Evolutionary conservation across 1,140 invertebrate species (phyloP).

Genomic region (Adoxophyes honmai): DNA sequence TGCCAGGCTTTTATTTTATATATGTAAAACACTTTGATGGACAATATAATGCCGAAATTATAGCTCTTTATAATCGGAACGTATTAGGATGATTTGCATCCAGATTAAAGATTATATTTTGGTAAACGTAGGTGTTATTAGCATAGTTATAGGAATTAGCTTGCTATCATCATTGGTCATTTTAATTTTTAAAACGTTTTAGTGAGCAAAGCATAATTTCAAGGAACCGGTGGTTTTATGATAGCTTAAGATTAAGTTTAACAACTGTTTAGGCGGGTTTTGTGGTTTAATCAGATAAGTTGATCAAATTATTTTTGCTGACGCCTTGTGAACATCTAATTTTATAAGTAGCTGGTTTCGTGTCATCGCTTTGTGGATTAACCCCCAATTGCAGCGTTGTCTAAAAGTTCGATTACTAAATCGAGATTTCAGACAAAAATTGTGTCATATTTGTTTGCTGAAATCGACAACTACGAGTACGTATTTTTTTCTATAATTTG

Average conservation of each 20-base stretch:
- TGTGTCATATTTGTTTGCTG: too few species aligned
- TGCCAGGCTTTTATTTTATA: constrained; percentile 64
- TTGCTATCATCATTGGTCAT: constrained; percentile 61
- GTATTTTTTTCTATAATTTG: too few species aligned
- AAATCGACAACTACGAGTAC: too few species aligned
- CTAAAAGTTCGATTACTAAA: neutral
- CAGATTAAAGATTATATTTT: constrained; percentile 75
- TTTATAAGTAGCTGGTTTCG: too few species aligned
- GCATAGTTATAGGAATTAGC: constrained; percentile 71
- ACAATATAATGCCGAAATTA: constrained; percentile 74
- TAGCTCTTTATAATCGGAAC: constrained; percentile 70
- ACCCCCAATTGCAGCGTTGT: too few species aligned
- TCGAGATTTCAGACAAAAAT: neutral
- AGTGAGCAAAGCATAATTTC: constrained; percentile 43
- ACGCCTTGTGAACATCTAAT: neutral
- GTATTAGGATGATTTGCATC: constrained; percentile 74
- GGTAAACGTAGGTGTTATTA: constrained; percentile 66
- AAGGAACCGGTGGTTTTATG: constrained; percentile 32
- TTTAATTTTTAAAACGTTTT: constrained; percentile 62
- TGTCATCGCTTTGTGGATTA: too few species aligned
- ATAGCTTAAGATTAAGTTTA: constrained; percentile 34
- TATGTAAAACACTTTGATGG: constrained; percentile 73
- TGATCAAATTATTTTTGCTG: constrained; percentile 5
- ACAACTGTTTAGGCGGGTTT: constrained; percentile 6
- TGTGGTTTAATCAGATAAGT: neutral